Evolutionary conservation across 2,888 invertebrate genomes (phyloP), one percentile per base, ranked within the genome.

Genomic region (Apocheima hispidaria): DNA sequence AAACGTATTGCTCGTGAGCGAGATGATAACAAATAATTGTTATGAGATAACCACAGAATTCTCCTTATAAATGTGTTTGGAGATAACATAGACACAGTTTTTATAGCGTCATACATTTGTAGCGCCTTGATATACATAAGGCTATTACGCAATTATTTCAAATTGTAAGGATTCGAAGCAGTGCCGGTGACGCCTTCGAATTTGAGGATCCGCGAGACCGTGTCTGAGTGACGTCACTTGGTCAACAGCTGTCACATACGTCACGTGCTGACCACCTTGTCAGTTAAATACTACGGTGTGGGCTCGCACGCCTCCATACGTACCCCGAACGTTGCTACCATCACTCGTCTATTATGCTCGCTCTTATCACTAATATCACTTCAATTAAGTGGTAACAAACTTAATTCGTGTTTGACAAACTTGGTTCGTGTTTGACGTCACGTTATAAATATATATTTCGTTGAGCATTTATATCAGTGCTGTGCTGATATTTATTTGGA

Each of bases 371-470:
- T 69, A 77, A 70, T 86, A 84, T 84, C 83, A 79, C 54, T 69
- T 77, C 71, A 79, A 82, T 82, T 85, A 79, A 82, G 70, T 81
- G 86, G 86, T 89, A 77, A 69, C 66, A 72, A 65, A 75, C 68
- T 68, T 72, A 38, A 16, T 44, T 74, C n/a, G n/a, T n/a, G n/a
- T n/a, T n/a, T n/a, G n/a, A n/a, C n/a, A n/a, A n/a, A n/a, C n/a
- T n/a, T n/a, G 82, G 81, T 78, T 81, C 75, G 66, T 68, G 54
- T 57, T 62, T 72, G 70, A 82, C 83, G 79, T 82, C 79, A 79
- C 49, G 46, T 50, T 53, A 66, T 60, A 52, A 53, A 9, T 38
- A 53, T 43, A 43, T 57, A 54, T 51, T 50, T 48, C 14, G 21
- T 57, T 56, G 52, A 65, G 38, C 35, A 60, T 57, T 64, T 68